Evolutionary conservation across 2,113 vertebrate species (phyloP).

Genomic region (Ornithorhynchus anatinus): DNA sequence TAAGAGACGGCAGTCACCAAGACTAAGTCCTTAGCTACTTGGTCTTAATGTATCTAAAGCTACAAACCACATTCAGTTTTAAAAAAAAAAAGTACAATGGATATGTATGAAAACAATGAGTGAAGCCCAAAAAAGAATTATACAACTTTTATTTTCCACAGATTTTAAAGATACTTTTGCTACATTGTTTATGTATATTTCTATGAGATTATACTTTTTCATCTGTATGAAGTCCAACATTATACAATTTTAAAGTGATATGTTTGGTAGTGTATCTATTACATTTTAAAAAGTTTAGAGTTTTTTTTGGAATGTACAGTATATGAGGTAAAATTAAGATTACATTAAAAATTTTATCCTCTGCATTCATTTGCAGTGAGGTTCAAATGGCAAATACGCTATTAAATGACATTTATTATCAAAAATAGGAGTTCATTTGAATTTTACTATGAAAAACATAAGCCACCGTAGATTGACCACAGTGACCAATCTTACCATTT

Average conservation of each 20-base stretch:
- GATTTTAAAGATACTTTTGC: constrained; percentile 79
- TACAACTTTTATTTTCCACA: constrained; percentile 98
- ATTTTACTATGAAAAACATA: constrained; percentile 81
- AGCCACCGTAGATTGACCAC: constrained; percentile 65
- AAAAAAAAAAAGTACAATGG: background rate
- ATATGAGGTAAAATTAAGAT: constrained; percentile 99
- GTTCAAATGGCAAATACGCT: constrained; percentile 91
- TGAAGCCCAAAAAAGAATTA: constrained; percentile 82
- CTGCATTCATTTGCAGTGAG: constrained; percentile 77
- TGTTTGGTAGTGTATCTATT: constrained; percentile 91
- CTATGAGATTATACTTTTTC: constrained; percentile 86
- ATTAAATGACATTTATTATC: constrained; percentile 92
- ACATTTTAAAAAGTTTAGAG: constrained; percentile 89
- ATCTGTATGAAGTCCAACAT: constrained; percentile 77
- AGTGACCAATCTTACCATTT: constrained; percentile 72
- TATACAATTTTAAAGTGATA: constrained; percentile 94
- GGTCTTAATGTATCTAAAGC: too few species aligned
- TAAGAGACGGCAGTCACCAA: too few species aligned
- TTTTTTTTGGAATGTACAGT: constrained; percentile 97
- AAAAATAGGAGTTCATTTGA: constrained; percentile 89
- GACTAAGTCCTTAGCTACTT: too few species aligned
- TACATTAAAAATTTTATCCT: constrained; percentile 92
- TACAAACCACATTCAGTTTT: background rate
- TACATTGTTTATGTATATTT: constrained; percentile 88
- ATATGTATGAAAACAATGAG: constrained; percentile 35